These are phyloP conservation scores for Capromys pilorides DNA, from an alignment of 2,797 vertebrate species.

Conservation along the genomic window DNA sequence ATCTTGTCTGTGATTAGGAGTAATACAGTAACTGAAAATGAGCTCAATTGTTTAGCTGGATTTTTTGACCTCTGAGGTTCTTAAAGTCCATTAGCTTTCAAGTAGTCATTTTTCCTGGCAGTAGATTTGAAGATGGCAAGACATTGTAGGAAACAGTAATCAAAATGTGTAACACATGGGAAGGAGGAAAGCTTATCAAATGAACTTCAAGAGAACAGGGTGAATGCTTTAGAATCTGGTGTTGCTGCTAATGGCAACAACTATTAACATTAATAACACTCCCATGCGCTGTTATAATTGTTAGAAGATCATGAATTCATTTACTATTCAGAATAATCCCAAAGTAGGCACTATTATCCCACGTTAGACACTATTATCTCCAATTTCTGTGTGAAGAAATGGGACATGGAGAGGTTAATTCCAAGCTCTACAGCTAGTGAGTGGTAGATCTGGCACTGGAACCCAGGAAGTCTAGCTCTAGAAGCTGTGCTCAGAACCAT, in stretches of 20 bases:
- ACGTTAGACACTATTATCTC: background rate
- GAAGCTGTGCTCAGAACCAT: conserved; percentile 55
- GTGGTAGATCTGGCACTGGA: conserved; percentile 31
- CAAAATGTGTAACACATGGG: conserved; percentile 54
- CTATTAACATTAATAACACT: conserved; percentile 42
- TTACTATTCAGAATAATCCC: conserved; percentile 42
- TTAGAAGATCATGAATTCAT: conserved; percentile 3
- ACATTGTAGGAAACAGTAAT: conserved; percentile 57
- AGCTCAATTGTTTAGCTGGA: conserved; percentile 32
- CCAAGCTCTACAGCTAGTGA: conserved; percentile 28
- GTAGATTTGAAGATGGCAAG: conserved; percentile 41
- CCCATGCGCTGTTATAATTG: background rate
- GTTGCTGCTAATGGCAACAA: conserved; percentile 18
- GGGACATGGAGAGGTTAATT: conserved; percentile 40
- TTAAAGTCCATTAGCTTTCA: conserved; percentile 51
- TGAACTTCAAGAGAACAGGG: conserved; percentile 41
- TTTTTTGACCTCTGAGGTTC: conserved; percentile 61
- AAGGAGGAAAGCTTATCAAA: conserved; percentile 59
- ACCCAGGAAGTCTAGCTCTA: conserved; percentile 17
- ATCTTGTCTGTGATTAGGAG: conserved; percentile 2
- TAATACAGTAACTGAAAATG: background rate
- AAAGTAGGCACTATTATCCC: background rate
- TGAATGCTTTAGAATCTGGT: conserved; percentile 38
- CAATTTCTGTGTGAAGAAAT: conserved; percentile 9
- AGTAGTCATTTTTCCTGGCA: conserved; percentile 44